phyloP scores from a whole-genome alignment of 2,797 vertebrate genomes.

The Melopsittacus undulatus region DNA sequence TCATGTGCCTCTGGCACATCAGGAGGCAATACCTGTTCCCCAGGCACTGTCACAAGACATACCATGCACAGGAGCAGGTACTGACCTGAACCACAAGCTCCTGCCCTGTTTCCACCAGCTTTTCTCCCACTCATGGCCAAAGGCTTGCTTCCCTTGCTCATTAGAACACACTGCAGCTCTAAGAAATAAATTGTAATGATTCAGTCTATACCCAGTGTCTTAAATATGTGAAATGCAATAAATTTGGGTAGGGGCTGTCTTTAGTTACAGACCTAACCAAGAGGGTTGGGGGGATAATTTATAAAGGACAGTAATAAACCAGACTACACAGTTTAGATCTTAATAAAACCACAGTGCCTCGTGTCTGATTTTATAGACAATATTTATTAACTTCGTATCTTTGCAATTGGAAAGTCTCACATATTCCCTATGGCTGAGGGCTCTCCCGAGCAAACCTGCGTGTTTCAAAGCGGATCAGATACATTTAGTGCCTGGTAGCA shows the following conservation, averaged over 20 bases:
- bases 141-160: rapidly evolving
- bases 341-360: not conserved
- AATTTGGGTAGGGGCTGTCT: not conserved
- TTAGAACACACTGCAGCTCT: not conserved
- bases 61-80: too few relatives aligned
- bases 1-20: not conserved
- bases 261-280: not conserved
- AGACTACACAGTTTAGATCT: conserved; percentile 1
- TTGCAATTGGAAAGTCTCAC: not conserved
- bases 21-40: not conserved
- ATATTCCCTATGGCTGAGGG: not conserved
- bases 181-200: not conserved
- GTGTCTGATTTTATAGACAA: conserved; percentile 33
- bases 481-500: rapidly evolving
- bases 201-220: not conserved
- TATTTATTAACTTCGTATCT: conserved; percentile 12
- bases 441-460: not conserved
- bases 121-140: not conserved
- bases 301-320: not conserved
- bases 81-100: not conserved
- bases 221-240: not conserved
- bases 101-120: not conserved
- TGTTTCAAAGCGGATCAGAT: not conserved
- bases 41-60: not conserved
- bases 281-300: not conserved